Evolutionary conservation across 2,888 invertebrate genomes (phyloP).

Genomic region (Oegoconia quadripuncta): DNA sequence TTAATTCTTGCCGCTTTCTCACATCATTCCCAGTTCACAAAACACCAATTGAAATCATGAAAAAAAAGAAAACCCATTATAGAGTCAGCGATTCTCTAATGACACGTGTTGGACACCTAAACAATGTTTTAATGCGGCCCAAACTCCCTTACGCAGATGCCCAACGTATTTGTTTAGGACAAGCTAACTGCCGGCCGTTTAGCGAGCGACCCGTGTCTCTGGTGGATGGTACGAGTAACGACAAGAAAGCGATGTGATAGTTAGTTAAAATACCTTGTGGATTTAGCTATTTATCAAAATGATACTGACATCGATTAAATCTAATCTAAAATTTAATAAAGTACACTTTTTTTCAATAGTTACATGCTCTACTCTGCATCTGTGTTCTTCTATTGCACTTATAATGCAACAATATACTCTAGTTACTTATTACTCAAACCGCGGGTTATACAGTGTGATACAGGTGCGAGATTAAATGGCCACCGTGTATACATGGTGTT

Average conservation of each 20-base stretch:
- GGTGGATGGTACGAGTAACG: constrained; percentile 12
- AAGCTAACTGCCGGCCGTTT: constrained; percentile 71
- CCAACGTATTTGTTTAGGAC: constrained; percentile 74
- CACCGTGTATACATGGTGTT: constrained; percentile 73
- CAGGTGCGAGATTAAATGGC: constrained; percentile 78
- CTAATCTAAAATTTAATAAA: no score
- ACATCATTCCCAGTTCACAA: background rate
- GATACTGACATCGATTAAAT: no score
- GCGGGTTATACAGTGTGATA: constrained; percentile 57
- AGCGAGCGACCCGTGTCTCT: constrained; percentile 47
- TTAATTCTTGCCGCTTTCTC: no score
- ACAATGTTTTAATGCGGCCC: constrained; percentile 70
- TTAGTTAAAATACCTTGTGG: no score
- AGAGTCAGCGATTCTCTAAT: constrained; percentile 62
- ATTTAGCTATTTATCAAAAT: no score
- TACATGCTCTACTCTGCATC: no score
- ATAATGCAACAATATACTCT: no score
- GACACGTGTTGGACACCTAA: constrained; percentile 64
- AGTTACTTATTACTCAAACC: constrained; percentile 24
- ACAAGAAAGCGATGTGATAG: constrained; percentile 12
- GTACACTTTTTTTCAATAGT: no score
- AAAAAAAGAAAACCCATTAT: constrained; percentile 46
- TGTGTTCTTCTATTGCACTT: background rate
- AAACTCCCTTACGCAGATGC: constrained; percentile 67
- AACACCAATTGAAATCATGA: constrained; percentile 40